These are phyloP conservation scores for Leptopilina boulardi DNA, from an alignment of 1,140 invertebrate genomes.

Conservation along the genomic window DNA sequence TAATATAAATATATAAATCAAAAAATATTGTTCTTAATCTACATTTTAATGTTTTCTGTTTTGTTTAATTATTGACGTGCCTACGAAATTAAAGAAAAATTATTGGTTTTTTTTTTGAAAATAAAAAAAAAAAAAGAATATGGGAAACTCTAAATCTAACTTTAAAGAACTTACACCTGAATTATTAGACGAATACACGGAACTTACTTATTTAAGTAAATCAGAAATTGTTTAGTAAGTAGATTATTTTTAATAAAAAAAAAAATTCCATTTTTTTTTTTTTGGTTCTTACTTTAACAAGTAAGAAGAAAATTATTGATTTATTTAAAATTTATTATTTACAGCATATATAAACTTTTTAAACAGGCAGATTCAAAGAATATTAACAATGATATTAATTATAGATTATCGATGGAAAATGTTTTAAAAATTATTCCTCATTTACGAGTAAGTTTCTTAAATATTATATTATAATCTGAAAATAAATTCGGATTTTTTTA, in stretches of 20 bases:
- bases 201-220: conserved; percentile 78
- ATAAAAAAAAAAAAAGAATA: conserved; percentile 36
- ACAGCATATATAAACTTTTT: conserved; percentile 78
- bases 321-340: conserved; percentile 48
- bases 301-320: too few relatives aligned
- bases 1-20: not conserved
- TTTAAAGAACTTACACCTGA: conserved; percentile 74
- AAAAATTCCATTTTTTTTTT: conserved; percentile 12
- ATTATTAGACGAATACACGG: conserved; percentile 76
- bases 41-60: not conserved
- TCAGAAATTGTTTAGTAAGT: conserved; percentile 79
- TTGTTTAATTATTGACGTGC: too few relatives aligned
- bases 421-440: conserved; percentile 77
- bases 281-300: not conserved
- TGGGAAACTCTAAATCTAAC: conserved; percentile 54
- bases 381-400: conserved; percentile 69
- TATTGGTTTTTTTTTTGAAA: not conserved
- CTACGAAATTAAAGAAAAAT: too few relatives aligned
- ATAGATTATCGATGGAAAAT: conserved; percentile 73
- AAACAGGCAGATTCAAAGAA: conserved; percentile 71
- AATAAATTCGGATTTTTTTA: too few relatives aligned
- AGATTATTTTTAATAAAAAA: conserved; percentile 34
- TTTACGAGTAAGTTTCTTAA: conserved; percentile 71
- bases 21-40: not conserved
- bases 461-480: not conserved